These are phyloP conservation scores for Ctenopoma multispine DNA, from an alignment of 2,797 vertebrate species.

Conservation along the genomic window DNA sequence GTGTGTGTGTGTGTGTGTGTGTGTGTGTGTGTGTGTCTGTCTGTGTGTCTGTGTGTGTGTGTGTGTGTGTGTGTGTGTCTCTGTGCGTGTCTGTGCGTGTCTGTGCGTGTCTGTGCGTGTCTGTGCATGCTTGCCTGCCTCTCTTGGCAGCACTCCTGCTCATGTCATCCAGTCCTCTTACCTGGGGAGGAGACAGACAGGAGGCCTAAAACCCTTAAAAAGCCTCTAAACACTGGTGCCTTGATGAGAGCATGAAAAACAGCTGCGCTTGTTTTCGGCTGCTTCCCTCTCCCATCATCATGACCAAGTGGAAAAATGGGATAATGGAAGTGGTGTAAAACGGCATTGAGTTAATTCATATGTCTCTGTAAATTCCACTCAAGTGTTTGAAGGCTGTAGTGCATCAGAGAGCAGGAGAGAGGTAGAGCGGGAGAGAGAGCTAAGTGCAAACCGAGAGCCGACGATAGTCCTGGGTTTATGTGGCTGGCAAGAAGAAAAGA, in stretches of 20 bases:
- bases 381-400: constrained; percentile 77
- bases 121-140: constrained; percentile 10
- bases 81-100: no score
- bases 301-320: constrained; percentile 82
- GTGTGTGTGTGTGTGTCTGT: no score
- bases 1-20: no score
- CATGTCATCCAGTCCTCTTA: constrained; percentile 64
- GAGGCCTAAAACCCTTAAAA: constrained; percentile 67
- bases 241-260: constrained; percentile 79
- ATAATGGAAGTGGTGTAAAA: constrained; percentile 83
- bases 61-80: no score
- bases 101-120: constrained; percentile 5
- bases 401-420: constrained; percentile 48
- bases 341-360: constrained; percentile 77
- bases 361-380: constrained; percentile 79
- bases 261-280: constrained; percentile 73
- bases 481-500: constrained; percentile 55
- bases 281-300: constrained; percentile 76
- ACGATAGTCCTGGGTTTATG: constrained; percentile 52
- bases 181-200: constrained; percentile 73
- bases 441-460: background rate
- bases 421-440: constrained; percentile 35
- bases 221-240: constrained; percentile 65
- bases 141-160: constrained; percentile 49
- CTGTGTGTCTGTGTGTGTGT: no score